phyloP scores from a whole-genome alignment of 2,113 vertebrate genomes.

The Mastomys natalensis region DNA sequence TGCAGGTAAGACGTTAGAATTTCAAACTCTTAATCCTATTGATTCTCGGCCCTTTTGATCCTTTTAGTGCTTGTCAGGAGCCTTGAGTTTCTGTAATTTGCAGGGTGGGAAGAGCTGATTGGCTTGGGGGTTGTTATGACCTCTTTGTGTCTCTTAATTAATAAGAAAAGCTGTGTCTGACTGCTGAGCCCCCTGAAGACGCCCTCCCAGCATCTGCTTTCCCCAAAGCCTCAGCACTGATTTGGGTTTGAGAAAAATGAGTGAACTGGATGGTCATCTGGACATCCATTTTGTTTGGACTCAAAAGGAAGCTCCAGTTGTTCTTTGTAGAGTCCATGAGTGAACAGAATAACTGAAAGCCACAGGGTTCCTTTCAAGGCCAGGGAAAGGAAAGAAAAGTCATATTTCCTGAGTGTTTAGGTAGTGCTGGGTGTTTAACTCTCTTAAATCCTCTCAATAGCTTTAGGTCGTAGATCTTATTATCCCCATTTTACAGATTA shows the following conservation, averaged over 20 bases:
- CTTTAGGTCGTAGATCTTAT: slow-evolving; percentile 66
- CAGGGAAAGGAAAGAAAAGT: slow-evolving; percentile 52
- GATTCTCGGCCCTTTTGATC: slow-evolving; percentile 68
- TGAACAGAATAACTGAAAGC: slow-evolving; percentile 58
- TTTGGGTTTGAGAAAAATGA: slow-evolving; percentile 50
- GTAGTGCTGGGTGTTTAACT: slow-evolving; percentile 58
- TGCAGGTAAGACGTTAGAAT: slow-evolving; percentile 54
- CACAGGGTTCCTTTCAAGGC: slow-evolving; percentile 33
- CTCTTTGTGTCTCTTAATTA: slow-evolving; percentile 70
- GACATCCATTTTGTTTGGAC: slow-evolving; percentile 59
- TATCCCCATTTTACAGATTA: slow-evolving; percentile 83
- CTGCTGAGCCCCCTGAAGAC: not conserved
- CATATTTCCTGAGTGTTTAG: slow-evolving; percentile 66
- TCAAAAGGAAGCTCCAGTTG: slow-evolving; percentile 37
- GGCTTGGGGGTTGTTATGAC: slow-evolving; percentile 61
- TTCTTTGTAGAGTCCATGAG: slow-evolving; percentile 23
- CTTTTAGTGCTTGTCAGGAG: slow-evolving; percentile 59
- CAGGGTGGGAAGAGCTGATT: not conserved
- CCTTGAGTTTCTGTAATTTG: slow-evolving; percentile 63
- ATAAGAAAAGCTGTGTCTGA: slow-evolving; percentile 34
- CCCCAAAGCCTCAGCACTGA: slow-evolving; percentile 13
- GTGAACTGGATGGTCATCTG: slow-evolving; percentile 36
- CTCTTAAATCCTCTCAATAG: slow-evolving; percentile 78
- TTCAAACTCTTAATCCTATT: slow-evolving; percentile 76
- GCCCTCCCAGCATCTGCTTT: not conserved